Base-by-base conservation (phyloP, 2,113 vertebrate species). In the Hippocampus mohnikei region DNA sequence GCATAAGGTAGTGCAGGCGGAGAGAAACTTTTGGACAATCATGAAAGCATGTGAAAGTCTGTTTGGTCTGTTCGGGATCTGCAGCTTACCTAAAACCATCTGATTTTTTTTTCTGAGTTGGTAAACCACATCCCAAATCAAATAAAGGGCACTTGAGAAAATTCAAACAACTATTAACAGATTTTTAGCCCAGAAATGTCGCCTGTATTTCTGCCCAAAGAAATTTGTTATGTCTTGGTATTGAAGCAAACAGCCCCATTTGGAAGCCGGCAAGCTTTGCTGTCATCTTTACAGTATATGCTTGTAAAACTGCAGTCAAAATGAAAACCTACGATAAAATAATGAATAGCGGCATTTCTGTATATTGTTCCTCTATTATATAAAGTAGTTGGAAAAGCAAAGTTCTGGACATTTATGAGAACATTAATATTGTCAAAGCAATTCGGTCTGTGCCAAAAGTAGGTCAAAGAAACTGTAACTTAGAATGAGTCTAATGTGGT, bases 401-500 rank as follows among this genome's bases (percentile, higher is more conserved):
- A 69, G 78, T 82, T 91, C 92, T 92, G 92, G 91, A 91, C 90
- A 94, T 93, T 93, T 90, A 89, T 85, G 93, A 94, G 91, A 94
- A 95, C 93, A 93, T 92, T 95, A 94, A 95, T 46, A 40, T 78
- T 86, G 73, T 40, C 63, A 50, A 60, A n/a, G 40, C 65, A 69
- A 78, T 70, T 42, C 40, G 69, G 63, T 76, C 71, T 61, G 58
- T 70, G 56, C 81, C 74, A 78, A 75, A 78, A 78, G 67, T 71
- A 76, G 80, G 77, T 70, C 64, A 70, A 77, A 78, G 67, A 74
- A 80, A 83, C 71, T 41, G 25, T 46, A 2, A 65, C 74, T 68
- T 55, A 76, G 33, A 83, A 86, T 69, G 67, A 72, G 69, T 60
- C 16, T 11, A 41, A 69, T 18, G 25, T 73, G 78, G 72, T 15